phyloP scores from a whole-genome alignment of 2,113 vertebrate genomes.

The Callipepla californica region DNA sequence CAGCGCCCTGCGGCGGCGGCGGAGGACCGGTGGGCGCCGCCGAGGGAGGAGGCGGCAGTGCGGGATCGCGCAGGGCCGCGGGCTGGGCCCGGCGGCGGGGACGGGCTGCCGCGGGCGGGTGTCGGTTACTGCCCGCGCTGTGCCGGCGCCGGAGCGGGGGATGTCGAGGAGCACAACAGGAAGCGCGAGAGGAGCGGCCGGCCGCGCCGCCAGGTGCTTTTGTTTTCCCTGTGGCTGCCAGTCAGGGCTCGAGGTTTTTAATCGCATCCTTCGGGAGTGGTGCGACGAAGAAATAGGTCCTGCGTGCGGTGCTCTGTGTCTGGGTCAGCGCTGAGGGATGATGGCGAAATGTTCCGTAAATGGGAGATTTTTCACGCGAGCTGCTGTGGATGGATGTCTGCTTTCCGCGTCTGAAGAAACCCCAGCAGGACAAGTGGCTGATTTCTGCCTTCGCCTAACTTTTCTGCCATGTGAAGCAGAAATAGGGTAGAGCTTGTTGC shows the following conservation, averaged over 20 bases:
- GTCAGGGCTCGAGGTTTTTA: not conserved
- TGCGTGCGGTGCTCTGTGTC: not conserved
- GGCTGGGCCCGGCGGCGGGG: too few species aligned
- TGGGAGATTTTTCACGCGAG: rapidly evolving
- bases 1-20: too few species aligned
- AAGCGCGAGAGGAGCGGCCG: too few species aligned
- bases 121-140: too few species aligned
- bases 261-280: not conserved
- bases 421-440: not conserved
- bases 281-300: not conserved
- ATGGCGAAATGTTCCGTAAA: not conserved
- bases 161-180: too few species aligned
- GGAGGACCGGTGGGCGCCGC: too few species aligned
- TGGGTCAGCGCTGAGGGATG: not conserved
- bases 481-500: not conserved
- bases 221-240: constrained; percentile 15
- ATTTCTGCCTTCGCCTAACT: not conserved
- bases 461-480: rapidly evolving
- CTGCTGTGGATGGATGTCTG: too few species aligned
- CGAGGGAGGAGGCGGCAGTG: too few species aligned
- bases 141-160: too few species aligned
- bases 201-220: not conserved
- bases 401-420: not conserved
- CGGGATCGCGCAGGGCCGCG: too few species aligned
- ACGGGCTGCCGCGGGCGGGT: too few species aligned